Conservation (phyloP, 2,113 vertebrate genomes). For the Malurus cyaneus region DNA sequence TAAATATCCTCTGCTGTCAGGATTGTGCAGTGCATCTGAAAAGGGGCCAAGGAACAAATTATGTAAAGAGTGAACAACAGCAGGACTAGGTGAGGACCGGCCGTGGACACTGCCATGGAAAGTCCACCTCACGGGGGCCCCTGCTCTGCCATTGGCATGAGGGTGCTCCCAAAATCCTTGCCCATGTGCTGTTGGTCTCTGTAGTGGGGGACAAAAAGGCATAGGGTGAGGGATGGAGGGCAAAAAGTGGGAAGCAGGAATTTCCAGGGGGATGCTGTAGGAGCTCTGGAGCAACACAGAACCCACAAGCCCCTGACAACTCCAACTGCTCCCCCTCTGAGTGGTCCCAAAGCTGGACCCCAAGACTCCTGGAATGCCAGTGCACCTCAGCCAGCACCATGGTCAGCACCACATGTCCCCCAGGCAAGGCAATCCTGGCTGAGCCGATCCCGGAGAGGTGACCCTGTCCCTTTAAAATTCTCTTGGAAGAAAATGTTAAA, state of each 20-base stretch:
- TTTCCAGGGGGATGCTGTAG: not conserved
- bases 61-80: conserved; percentile 26
- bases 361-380: not conserved
- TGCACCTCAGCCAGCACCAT: rapidly evolving
- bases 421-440: not conserved
- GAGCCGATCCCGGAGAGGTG: not conserved
- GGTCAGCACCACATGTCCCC: rapidly evolving
- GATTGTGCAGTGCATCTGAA: not conserved
- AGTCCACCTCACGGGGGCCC: not conserved
- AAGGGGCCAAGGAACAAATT: conserved; percentile 51
- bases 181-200: not conserved
- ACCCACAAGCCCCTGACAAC: rapidly evolving
- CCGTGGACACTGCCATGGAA: not conserved
- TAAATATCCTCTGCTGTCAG: not conserved
- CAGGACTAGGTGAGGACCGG: not conserved
- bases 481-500: conserved; percentile 48
- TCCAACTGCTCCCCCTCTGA: rapidly evolving
- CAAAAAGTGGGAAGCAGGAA: not conserved
- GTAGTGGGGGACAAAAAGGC: not conserved
- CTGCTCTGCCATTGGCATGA: not conserved
- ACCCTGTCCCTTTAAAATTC: conserved; percentile 70
- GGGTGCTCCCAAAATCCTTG: not conserved
- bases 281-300: rapidly evolving
- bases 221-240: not conserved
- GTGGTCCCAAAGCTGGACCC: not conserved